Base-by-base conservation (phyloP, 2,888 invertebrate species). In the Cancer borealis region DNA sequence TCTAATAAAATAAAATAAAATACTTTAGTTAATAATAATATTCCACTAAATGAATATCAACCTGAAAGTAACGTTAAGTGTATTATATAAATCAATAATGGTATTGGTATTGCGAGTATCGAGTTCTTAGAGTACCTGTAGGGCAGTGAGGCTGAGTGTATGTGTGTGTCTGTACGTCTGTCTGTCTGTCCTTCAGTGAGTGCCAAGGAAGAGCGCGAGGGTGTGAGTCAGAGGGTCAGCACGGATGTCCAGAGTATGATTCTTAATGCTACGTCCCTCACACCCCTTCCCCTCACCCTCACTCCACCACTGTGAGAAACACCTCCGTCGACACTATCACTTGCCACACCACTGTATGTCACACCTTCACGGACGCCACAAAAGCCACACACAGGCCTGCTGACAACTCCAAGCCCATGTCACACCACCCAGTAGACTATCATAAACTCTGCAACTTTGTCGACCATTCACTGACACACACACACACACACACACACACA, bases 401-500 rank as follows among this genome's bases (percentile, higher is more conserved):
- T 79, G 79, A 79, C 79, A 79, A 30, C 26, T 79, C 79, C 79
- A 79, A 26, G 14, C 10, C 12, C 79, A 30, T 30, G 30, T 30
- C 26, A 79, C 79, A 10, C 79, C 30, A 30, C 26, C 79, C 79
- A 79, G 12, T 30, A 30, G 10, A 79, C 79, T 30, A 14, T n/a
- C 26, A 30, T 79, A 79, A 79, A 79, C 30, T 79, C 26, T 2
- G 8, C 54, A 79, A 21, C 79, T 79, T 79, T 79, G 79, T 79
- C 79, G 30, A 79, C 30, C 30, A 79, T 30, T 79, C 79, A 79
- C 10, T 10, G 79, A 0, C 1, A 79, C 79, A 79, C 88, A 88
- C 47, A 88, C 46, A 47, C 88, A 46, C 47, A 88, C 47, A 88
- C 88, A 47, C 47, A 88, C 46, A 47, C 46, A 47, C 88, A 88